Percentiles rank a stretch among this genome's conserved stretches.
phyloP scores from a whole-genome alignment of 2,113 vertebrate genomes.

The Petaurus breviceps region DNA sequence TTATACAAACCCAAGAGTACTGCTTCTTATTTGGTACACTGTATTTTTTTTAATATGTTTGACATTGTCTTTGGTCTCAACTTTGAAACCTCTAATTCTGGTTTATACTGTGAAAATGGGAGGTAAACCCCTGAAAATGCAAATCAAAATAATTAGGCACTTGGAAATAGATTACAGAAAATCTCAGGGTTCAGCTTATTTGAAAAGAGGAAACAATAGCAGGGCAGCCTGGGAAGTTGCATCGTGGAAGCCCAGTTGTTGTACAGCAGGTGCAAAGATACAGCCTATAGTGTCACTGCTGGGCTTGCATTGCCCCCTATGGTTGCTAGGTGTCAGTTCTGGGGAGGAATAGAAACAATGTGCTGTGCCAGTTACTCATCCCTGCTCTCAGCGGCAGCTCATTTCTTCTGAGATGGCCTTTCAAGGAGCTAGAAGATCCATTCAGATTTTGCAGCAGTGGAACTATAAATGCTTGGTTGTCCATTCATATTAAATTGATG shows the following conservation, averaged over 20 bases:
- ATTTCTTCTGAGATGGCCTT: background rate
- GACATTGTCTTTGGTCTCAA: slow-evolving; percentile 23
- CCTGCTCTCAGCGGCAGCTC: background rate
- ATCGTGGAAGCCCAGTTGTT: slow-evolving; percentile 21
- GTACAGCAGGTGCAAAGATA: slow-evolving; percentile 16
- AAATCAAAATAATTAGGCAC: slow-evolving; percentile 48
- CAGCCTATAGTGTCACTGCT: slow-evolving; percentile 69
- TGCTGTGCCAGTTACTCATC: background rate
- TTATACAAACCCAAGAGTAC: background rate
- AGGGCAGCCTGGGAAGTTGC: slow-evolving; percentile 5
- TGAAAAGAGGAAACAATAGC: slow-evolving; percentile 64
- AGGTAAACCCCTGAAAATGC: slow-evolving; percentile 55
- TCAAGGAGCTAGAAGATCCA: background rate
- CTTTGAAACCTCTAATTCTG: slow-evolving; percentile 35
- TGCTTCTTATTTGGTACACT: slow-evolving; percentile 18
- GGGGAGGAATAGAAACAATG: slow-evolving; percentile 34
- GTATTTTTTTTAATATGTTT: slow-evolving; percentile 42
- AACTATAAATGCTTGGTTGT: background rate
- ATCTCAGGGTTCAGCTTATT: slow-evolving; percentile 37
- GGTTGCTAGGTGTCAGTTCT: slow-evolving; percentile 78
- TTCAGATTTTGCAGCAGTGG: background rate
- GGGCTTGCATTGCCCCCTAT: slow-evolving; percentile 87
- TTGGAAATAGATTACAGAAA: slow-evolving; percentile 47
- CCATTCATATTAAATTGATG: slow-evolving; percentile 14
- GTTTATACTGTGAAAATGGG: slow-evolving; percentile 24